phyloP scores from a whole-genome alignment of 2,888 invertebrate species.

The Sturmia bella region DNA sequence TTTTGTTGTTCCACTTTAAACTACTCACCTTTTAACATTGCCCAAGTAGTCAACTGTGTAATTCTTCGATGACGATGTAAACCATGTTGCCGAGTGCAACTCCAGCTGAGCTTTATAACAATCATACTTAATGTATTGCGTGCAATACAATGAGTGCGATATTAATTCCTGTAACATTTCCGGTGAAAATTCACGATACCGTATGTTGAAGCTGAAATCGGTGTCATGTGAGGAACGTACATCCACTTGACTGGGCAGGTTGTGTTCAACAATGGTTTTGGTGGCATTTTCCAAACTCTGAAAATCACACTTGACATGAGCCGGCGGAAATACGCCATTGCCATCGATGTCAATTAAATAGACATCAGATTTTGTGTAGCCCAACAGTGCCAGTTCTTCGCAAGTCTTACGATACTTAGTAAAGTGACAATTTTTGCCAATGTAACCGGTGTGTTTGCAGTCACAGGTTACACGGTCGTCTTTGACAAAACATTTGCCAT shows the following conservation, averaged over 20 bases:
- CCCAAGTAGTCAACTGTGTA: constrained; percentile 92
- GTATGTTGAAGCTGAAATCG: constrained; percentile 92
- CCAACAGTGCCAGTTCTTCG: constrained; percentile 93
- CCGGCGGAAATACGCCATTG: constrained; percentile 94
- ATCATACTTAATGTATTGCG: constrained; percentile 94
- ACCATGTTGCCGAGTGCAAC: constrained; percentile 94
- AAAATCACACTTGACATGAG: constrained; percentile 95
- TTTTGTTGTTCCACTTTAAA: not conserved
- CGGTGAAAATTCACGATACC: constrained; percentile 93
- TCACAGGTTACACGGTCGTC: constrained; percentile 94
- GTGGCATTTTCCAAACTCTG: constrained; percentile 92
- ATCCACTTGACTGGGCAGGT: constrained; percentile 94
- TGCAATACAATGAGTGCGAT: constrained; percentile 93
- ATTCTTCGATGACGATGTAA: constrained; percentile 89
- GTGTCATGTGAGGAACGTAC: constrained; percentile 89
- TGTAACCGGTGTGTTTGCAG: constrained; percentile 94
- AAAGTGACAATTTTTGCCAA: constrained; percentile 97
- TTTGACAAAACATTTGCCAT: constrained; percentile 93
- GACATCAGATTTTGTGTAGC: constrained; percentile 94
- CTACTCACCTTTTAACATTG: constrained; percentile 87
- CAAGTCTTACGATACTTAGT: constrained; percentile 95
- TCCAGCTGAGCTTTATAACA: constrained; percentile 94
- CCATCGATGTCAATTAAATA: constrained; percentile 97
- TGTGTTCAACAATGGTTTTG: constrained; percentile 94
- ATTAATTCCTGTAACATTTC: constrained; percentile 95